Percentiles rank a stretch among this genome's conserved stretches.
Evolutionary conservation across 2,888 invertebrate genomes (phyloP).

Genomic region (Stomorhina lunata): DNA sequence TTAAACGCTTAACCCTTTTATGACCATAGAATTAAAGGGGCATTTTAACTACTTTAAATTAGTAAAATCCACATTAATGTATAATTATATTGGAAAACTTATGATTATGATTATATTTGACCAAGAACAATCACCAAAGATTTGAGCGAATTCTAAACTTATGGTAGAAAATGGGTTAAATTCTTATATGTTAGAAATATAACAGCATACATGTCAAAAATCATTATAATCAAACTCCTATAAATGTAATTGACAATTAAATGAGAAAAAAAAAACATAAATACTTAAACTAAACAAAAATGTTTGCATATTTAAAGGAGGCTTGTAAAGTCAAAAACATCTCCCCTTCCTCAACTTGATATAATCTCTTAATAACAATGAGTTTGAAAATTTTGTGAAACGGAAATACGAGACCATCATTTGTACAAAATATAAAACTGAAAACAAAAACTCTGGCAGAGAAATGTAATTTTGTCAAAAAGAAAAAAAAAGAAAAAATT

Average conservation of each 20-base stretch:
- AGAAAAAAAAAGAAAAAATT: background rate
- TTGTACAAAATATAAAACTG: constrained; percentile 72
- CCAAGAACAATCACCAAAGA: too few species aligned
- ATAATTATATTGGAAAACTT: too few species aligned
- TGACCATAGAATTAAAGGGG: too few species aligned
- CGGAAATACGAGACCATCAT: constrained; percentile 69
- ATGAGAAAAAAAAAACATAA: constrained; percentile 4
- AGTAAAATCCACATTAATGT: too few species aligned
- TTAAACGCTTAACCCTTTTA: too few species aligned
- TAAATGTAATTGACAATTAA: constrained; percentile 42
- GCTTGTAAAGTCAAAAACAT: background rate
- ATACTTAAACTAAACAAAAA: constrained; percentile 3
- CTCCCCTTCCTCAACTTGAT: background rate
- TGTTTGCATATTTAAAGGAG: constrained; percentile 41
- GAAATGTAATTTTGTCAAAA: constrained; percentile 71
- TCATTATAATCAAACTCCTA: background rate
- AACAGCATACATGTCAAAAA: constrained; percentile 21
- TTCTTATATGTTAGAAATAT: constrained; percentile 15
- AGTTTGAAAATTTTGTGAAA: constrained; percentile 15
- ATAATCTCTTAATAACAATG: background rate
- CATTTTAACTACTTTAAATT: too few species aligned
- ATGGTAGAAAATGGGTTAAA: background rate
- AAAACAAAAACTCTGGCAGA: constrained; percentile 58
- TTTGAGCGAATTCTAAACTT: background rate
- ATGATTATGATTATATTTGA: too few species aligned